Evolutionary conservation across 1,140 invertebrate species (phyloP).

Genomic region (Sycobia sp.): DNA sequence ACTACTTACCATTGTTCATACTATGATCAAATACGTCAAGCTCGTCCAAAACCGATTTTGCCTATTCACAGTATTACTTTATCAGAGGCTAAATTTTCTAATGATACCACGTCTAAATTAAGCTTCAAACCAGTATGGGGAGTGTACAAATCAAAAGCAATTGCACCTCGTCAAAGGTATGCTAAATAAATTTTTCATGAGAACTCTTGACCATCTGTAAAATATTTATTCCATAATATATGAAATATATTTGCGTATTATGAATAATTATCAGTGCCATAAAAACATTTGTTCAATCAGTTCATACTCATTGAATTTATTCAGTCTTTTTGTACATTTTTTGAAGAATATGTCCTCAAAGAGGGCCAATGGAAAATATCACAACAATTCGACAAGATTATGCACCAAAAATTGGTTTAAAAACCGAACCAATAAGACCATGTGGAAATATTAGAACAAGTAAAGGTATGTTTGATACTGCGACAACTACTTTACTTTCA

Average conservation of each 20-base stretch:
- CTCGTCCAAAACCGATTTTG: slow-evolving; percentile 47
- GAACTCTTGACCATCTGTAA: too few species aligned
- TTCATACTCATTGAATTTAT: neutral
- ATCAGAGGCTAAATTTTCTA: slow-evolving; percentile 46
- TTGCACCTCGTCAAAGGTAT: slow-evolving; percentile 48
- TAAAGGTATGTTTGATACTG: slow-evolving; percentile 48
- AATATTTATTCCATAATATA: too few species aligned
- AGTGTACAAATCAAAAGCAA: slow-evolving; percentile 45
- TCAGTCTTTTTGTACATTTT: neutral
- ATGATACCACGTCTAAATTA: slow-evolving; percentile 49
- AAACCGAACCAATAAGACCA: slow-evolving; percentile 53
- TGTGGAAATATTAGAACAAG: slow-evolving; percentile 55
- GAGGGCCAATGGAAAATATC: slow-evolving; percentile 70
- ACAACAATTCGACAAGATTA: slow-evolving; percentile 74
- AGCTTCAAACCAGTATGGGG: slow-evolving; percentile 48
- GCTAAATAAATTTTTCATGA: neutral
- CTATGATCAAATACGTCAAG: slow-evolving; percentile 44
- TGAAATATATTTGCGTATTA: too few species aligned
- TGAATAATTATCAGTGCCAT: too few species aligned
- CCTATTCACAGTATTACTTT: slow-evolving; percentile 49
- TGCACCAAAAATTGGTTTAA: slow-evolving; percentile 65
- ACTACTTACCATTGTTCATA: slow-evolving; percentile 68
- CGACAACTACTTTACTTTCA: slow-evolving; percentile 47
- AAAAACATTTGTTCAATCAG: too few species aligned
- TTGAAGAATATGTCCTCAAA: slow-evolving; percentile 43